Evolutionary conservation across 2,888 invertebrate species (phyloP).

Genomic region (Idaea dimidiata): DNA sequence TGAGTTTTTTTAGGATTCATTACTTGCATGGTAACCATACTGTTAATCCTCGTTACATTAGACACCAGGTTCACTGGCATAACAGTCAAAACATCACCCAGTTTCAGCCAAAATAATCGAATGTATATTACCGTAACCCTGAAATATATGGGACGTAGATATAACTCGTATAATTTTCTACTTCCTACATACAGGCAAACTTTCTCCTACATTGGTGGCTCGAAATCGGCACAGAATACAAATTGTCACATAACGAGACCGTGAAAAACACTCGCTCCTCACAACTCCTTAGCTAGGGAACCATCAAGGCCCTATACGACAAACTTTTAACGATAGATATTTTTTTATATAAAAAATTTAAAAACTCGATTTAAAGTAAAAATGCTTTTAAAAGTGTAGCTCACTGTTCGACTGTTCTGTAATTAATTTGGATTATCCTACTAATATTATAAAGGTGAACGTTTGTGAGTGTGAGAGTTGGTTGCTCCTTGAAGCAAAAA

Average conservation of each 20-base stretch:
- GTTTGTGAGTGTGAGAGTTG: too few relatives aligned
- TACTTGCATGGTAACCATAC: too few relatives aligned
- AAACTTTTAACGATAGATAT: background rate
- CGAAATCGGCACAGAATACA: slow-evolving; percentile 63
- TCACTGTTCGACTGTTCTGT: too few relatives aligned
- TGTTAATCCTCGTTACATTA: too few relatives aligned
- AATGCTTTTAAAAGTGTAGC: too few relatives aligned
- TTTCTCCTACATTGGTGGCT: slow-evolving; percentile 51
- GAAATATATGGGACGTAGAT: background rate
- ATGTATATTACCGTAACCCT: background rate
- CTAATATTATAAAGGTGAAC: too few relatives aligned
- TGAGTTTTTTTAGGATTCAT: too few relatives aligned
- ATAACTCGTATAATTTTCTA: background rate
- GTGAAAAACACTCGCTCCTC: slow-evolving; percentile 74
- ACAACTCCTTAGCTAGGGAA: slow-evolving; percentile 50
- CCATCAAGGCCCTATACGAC: slow-evolving; percentile 28
- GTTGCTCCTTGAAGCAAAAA: too few relatives aligned
- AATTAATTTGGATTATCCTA: too few relatives aligned
- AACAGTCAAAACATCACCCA: slow-evolving; percentile 5
- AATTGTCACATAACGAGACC: slow-evolving; percentile 71
- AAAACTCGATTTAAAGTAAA: background rate
- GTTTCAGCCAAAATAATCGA: background rate
- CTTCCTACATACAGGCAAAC: slow-evolving; percentile 22
- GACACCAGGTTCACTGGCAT: background rate
- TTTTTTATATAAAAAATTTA: background rate